Conservation (phyloP, 2,113 vertebrate species). For the Spermophilus dauricus region DNA sequence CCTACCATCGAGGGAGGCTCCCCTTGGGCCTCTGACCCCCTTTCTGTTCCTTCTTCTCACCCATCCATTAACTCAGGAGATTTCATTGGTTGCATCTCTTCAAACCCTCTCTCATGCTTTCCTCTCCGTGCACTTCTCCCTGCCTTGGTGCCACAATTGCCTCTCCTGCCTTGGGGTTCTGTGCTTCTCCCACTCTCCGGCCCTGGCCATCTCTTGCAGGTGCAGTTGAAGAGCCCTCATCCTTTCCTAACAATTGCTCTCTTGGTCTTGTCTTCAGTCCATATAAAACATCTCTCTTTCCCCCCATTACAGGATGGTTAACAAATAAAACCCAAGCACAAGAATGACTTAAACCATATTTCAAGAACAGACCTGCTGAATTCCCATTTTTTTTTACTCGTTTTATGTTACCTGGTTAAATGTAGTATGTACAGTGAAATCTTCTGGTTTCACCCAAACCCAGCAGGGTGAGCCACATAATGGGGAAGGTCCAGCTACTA, state of each 20-base stretch:
- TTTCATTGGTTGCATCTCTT: not conserved
- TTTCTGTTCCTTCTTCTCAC: not conserved
- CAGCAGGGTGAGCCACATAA: not conserved
- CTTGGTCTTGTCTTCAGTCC: not conserved
- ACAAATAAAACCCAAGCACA: not conserved
- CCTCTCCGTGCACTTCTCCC: not conserved
- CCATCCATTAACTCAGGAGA: not conserved
- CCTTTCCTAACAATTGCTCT: not conserved
- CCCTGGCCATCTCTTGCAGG: accelerated
- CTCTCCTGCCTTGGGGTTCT: not conserved
- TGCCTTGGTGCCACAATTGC: not conserved
- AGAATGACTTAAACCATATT: not conserved
- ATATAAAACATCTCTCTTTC: not conserved
- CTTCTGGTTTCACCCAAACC: not conserved
- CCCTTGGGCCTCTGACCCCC: not conserved
- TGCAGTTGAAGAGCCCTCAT: not conserved
- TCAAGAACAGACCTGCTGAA: not conserved
- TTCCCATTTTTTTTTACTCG: not conserved
- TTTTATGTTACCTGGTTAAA: not conserved
- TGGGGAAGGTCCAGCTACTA: not conserved
- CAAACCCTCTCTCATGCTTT: not conserved
- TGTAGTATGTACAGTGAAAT: not conserved
- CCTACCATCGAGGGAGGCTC: not conserved
- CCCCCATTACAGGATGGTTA: not conserved
- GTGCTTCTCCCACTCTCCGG: not conserved